Evolutionary conservation across 1,140 invertebrate genomes (phyloP), one percentile per base, ranked within the genome.

Genomic region (Drosophila nasuta): DNA sequence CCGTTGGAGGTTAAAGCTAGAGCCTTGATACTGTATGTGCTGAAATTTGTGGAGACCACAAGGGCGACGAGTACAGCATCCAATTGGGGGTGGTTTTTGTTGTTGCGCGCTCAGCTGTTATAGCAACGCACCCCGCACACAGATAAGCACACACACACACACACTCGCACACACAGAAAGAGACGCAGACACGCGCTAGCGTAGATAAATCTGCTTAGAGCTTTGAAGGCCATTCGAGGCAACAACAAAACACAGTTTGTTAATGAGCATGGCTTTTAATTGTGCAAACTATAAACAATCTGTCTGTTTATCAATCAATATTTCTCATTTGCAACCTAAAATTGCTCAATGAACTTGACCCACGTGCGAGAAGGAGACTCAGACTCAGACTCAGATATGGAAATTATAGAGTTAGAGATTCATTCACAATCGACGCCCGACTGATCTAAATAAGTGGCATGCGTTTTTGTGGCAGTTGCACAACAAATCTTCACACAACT

Each of bases 281-380:
- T 49, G 43, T 38, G 15, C n/a, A n/a, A 33, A 13, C 38, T 20
- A 30, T 45, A 25, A 25, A 35, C 25, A 28, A 56, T 49, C n/a
- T 11, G 10, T 46, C 49, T 43, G 54, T 51, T 49, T 56, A 60
- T 56, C 45, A 63, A 68, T 62, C 48, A 70, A 58, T 66, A 62
- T 33, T 56, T 28, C 20, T 25, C 8, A 30, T 13, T 28, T 49
- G 1, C 30, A 15, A 10, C 8, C 33, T 48, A 6, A 54, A 54
- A 35, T 51, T 59, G 8, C 59, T 7, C 11, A 5, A 25, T 88
- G 80, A 83, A 81, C 83, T 88, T 83, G 80, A 88, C 80, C 83
- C 77, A 80, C 63, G 66, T 51, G 56, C 49, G 62, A 67, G 63
- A 52, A 41, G 15, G 6, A 35, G 30, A 20, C 28, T n/a, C 0